Percentiles rank a stretch among this genome's conserved stretches.
These are phyloP conservation scores for Pimephales promelas DNA, from an alignment of 2,113 vertebrate species.

Conservation along the genomic window DNA sequence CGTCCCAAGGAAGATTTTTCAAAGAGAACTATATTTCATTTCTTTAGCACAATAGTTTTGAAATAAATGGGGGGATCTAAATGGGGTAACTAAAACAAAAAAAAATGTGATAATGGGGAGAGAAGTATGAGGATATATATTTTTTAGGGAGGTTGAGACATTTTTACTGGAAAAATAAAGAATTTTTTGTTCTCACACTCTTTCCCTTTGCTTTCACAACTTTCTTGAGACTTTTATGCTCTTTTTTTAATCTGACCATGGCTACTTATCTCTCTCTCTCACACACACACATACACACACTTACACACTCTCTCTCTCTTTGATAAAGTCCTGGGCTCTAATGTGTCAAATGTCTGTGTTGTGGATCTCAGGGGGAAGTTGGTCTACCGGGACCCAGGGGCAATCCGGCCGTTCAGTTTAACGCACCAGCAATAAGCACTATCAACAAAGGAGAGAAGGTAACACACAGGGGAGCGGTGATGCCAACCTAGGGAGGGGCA, in stretches of 20 bases:
- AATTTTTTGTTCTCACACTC: background rate
- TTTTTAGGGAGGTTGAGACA: background rate
- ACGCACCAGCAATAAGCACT: constrained; percentile 68
- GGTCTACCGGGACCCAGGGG: constrained; percentile 76
- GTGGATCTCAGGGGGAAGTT: constrained; percentile 75
- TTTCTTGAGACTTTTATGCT: background rate
- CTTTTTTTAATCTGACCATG: background rate
- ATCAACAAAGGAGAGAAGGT: constrained; percentile 84
- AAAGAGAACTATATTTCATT: no score
- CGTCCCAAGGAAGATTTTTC: no score
- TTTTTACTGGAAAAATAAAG: constrained; percentile 5
- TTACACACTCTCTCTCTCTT: background rate
- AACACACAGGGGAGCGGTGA: constrained; percentile 65
- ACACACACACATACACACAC: no score
- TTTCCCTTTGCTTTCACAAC: background rate
- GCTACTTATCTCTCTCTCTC: background rate
- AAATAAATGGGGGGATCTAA: background rate
- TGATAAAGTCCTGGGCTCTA: constrained; percentile 31
- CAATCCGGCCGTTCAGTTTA: constrained; percentile 67
- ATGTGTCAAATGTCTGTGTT: constrained; percentile 64
- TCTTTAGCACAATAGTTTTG: background rate
- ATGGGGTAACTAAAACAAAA: background rate
- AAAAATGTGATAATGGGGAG: background rate
- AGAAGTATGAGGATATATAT: background rate
- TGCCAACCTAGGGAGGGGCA: constrained; percentile 42